Evolutionary conservation across 1,140 invertebrate species (phyloP).

Genomic region (Drosophila arawakana): DNA sequence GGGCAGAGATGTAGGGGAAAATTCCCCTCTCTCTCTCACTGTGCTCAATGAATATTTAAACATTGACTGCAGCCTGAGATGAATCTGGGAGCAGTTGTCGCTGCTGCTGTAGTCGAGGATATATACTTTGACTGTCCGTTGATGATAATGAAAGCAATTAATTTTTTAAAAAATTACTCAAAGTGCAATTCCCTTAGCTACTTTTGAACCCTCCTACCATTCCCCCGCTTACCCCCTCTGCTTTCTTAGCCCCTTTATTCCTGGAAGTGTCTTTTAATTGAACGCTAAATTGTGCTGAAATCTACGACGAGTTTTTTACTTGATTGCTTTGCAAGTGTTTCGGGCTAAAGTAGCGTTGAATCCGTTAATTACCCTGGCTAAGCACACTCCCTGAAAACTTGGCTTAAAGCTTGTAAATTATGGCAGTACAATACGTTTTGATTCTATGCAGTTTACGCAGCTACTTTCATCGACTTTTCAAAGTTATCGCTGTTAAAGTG

Average conservation of each 20-base stretch:
- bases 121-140: constrained; percentile 38
- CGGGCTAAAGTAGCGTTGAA: constrained; percentile 10
- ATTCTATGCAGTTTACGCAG: neutral
- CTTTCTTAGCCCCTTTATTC: neutral
- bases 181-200: constrained; percentile 65
- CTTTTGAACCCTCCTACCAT: constrained; percentile 10
- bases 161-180: constrained; percentile 63
- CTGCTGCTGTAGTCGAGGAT: constrained; percentile 16
- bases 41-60: constrained; percentile 76
- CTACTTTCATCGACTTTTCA: neutral
- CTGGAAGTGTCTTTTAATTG: constrained; percentile 66
- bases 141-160: constrained; percentile 78
- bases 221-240: neutral
- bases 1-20: neutral
- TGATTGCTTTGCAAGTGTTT: constrained; percentile 51
- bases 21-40: neutral
- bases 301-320: constrained; percentile 47
- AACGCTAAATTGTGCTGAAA: constrained; percentile 70
- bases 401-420: constrained; percentile 1
- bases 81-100: neutral
- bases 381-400: neutral
- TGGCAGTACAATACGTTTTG: neutral
- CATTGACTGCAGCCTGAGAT: constrained; percentile 33
- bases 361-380: constrained; percentile 10
- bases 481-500: constrained; percentile 53